Percentiles rank a stretch among this genome's conserved stretches.
These are phyloP conservation scores for Oceanodroma leucorhoa DNA, from an alignment of 2,797 vertebrate genomes.

Conservation along the genomic window DNA sequence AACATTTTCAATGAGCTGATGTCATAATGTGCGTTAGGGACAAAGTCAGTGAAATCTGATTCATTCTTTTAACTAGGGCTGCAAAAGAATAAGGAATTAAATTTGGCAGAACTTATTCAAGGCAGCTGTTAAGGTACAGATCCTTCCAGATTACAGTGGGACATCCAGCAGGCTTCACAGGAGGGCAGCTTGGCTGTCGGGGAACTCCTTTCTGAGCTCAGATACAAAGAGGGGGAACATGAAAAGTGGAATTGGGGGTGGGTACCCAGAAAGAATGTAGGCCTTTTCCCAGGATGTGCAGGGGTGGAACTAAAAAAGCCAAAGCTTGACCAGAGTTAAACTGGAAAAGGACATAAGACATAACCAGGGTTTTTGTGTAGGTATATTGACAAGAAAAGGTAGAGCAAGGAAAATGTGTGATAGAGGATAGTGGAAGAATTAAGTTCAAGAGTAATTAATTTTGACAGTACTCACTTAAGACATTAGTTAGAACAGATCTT, in stretches of 20 bases:
- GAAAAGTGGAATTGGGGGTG: background rate
- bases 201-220: background rate
- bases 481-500: background rate
- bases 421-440: background rate
- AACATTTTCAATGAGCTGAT: background rate
- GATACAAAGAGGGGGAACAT: fast-evolving
- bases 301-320: background rate
- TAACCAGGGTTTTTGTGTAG: fast-evolving
- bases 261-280: background rate
- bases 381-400: background rate
- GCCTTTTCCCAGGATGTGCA: background rate
- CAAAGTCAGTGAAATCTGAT: background rate
- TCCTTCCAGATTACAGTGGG: background rate
- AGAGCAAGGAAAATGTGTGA: background rate
- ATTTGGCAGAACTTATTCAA: background rate
- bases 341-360: background rate
- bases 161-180: background rate
- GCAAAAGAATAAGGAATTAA: background rate
- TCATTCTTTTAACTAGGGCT: background rate
- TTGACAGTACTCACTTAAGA: background rate
- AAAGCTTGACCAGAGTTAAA: background rate
- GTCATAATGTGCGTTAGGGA: background rate
- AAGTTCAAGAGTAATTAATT: background rate
- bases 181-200: background rate
- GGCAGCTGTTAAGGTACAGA: background rate